A percentile compares a stretch with the other conserved stretches of the same genome.
These are phyloP conservation scores for Myzus persicae DNA, from an alignment of 1,140 invertebrate genomes.

Conservation along the genomic window DNA sequence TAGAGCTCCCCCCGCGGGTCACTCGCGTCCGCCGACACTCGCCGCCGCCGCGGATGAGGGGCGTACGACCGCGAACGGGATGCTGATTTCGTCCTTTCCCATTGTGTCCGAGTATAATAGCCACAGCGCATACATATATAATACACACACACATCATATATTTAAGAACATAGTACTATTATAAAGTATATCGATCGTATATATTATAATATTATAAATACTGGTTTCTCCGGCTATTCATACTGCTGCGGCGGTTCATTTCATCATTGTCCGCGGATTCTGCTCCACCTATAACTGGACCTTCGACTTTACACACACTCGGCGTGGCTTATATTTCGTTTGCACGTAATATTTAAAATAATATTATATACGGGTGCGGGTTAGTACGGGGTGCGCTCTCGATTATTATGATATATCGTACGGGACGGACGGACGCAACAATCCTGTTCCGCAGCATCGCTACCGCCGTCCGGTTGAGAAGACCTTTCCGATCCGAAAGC, in stretches of 20 bases:
- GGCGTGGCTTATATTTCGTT: background rate
- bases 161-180: background rate
- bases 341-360: background rate
- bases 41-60: background rate
- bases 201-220: background rate
- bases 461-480: background rate
- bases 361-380: background rate
- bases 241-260: background rate
- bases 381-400: no score
- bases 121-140: background rate
- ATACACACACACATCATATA: background rate
- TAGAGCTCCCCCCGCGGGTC: no score
- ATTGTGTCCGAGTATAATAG: conserved; percentile 5
- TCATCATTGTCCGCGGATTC: background rate
- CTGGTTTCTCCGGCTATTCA: conserved; percentile 1
- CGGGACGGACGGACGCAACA: background rate
- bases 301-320: background rate
- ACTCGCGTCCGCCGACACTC: no score
- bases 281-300: background rate
- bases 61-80: conserved; percentile 6
- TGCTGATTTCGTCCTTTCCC: conserved; percentile 6
- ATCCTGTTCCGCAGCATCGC: background rate
- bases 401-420: background rate
- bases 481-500: background rate
- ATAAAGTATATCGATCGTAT: background rate